These are phyloP conservation scores for Thelaira solivaga DNA, from an alignment of 2,888 invertebrate species.

Conservation along the genomic window DNA sequence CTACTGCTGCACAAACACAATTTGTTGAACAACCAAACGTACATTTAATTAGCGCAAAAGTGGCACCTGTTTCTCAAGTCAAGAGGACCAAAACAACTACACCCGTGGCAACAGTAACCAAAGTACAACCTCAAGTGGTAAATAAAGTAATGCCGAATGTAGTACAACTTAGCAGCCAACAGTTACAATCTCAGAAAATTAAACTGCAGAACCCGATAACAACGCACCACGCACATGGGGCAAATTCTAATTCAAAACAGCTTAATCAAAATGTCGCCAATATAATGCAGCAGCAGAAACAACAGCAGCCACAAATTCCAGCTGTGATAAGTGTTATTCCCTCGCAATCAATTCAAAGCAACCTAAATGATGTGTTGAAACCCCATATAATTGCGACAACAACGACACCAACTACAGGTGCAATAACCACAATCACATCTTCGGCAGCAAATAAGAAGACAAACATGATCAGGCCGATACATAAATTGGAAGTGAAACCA, in stretches of 20 bases:
- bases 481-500: constrained; percentile 73
- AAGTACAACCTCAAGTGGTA: constrained; percentile 71
- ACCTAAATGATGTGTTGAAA: background rate
- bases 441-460: constrained; percentile 64
- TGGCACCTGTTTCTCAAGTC: constrained; percentile 66
- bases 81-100: constrained; percentile 65
- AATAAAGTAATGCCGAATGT: constrained; percentile 73
- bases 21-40: constrained; percentile 39
- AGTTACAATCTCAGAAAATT: constrained; percentile 54
- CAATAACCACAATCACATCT: background rate
- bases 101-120: constrained; percentile 66
- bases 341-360: background rate
- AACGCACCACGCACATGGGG: constrained; percentile 28
- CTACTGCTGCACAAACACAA: constrained; percentile 20
- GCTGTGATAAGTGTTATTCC: constrained; percentile 2
- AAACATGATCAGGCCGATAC: constrained; percentile 71
- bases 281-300: background rate
- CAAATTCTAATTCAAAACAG: constrained; percentile 21
- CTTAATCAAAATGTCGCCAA: background rate
- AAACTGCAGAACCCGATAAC: constrained; percentile 23
- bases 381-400: constrained; percentile 5
- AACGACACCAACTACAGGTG: background rate
- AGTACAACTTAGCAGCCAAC: constrained; percentile 56
- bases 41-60: constrained; percentile 63
- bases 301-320: background rate